phyloP scores from a whole-genome alignment of 1,140 invertebrate species.

The Hesperophylax magnus region DNA sequence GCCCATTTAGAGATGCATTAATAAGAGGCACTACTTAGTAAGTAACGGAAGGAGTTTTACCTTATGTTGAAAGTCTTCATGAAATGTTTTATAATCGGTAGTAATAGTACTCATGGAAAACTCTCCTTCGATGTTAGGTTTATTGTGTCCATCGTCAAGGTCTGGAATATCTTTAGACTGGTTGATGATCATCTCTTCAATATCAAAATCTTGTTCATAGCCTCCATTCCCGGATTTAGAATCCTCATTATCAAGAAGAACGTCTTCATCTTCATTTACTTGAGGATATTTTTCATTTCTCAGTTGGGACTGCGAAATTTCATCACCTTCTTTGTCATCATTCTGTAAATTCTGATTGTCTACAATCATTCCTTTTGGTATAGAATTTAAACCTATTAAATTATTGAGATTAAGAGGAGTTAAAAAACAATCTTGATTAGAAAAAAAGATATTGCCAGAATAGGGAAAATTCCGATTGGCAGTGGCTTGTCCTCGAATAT shows the following conservation, averaged over 20 bases:
- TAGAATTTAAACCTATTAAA: slow-evolving; percentile 49
- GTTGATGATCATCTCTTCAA: slow-evolving; percentile 67
- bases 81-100: slow-evolving; percentile 69
- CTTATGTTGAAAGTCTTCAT: slow-evolving; percentile 67
- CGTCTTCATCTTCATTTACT: slow-evolving; percentile 18
- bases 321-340: background rate
- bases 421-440: slow-evolving; percentile 40
- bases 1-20: no score
- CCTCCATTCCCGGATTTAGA: slow-evolving; percentile 18
- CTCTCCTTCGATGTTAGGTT: slow-evolving; percentile 63
- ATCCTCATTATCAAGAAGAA: slow-evolving; percentile 6
- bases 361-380: background rate
- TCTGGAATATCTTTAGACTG: slow-evolving; percentile 62
- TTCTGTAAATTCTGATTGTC: background rate
- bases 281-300: background rate
- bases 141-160: slow-evolving; percentile 60
- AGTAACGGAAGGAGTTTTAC: slow-evolving; percentile 56
- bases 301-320: background rate
- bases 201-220: slow-evolving; percentile 54
- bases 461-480: slow-evolving; percentile 46
- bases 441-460: slow-evolving; percentile 47
- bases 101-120: slow-evolving; percentile 66
- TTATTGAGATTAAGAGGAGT: slow-evolving; percentile 38
- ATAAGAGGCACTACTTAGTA: background rate
- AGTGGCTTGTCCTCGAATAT: slow-evolving; percentile 66